Evolutionary conservation across 2,113 vertebrate species (phyloP).

Genomic region (Hippocampus mohnikei): DNA sequence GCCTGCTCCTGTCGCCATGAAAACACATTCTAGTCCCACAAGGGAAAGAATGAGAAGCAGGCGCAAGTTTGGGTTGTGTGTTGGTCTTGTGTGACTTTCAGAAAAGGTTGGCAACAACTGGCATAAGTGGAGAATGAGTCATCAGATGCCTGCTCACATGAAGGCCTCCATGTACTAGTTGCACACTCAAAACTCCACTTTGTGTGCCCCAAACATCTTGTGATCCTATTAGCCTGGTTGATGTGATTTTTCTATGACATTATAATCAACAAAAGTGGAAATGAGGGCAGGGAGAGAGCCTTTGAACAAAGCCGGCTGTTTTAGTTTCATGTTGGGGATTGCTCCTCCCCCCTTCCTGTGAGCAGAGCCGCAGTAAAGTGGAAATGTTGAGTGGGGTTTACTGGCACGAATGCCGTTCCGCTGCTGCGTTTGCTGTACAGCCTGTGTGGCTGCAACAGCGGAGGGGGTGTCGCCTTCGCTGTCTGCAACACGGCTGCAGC

Average conservation of each 20-base stretch:
- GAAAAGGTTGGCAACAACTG: slow-evolving; percentile 30
- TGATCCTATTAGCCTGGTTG: slow-evolving; percentile 30
- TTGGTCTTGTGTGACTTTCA: slow-evolving; percentile 15
- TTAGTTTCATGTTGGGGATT: slow-evolving; percentile 13
- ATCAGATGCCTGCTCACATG: slow-evolving; percentile 45
- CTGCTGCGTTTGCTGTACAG: slow-evolving; percentile 55
- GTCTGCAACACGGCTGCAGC: slow-evolving; percentile 23
- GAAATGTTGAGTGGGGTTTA: slow-evolving; percentile 60
- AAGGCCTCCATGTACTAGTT: slow-evolving; percentile 13
- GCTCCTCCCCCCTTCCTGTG: slow-evolving; percentile 53
- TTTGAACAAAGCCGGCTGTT: slow-evolving; percentile 24
- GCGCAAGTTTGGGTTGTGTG: slow-evolving; percentile 20
- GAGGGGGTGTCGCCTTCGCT: slow-evolving; percentile 39
- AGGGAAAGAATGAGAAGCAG: slow-evolving; percentile 26
- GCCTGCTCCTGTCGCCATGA: neutral
- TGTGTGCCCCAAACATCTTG: slow-evolving; percentile 41
- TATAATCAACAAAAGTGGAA: slow-evolving; percentile 19
- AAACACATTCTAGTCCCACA: slow-evolving; percentile 5
- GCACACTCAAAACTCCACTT: slow-evolving; percentile 44
- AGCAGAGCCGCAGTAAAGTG: slow-evolving; percentile 48
- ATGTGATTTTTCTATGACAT: slow-evolving; percentile 29
- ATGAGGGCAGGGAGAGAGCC: neutral
- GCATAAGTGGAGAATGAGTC: slow-evolving; percentile 60
- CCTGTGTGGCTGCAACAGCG: slow-evolving; percentile 22
- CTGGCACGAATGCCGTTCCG: slow-evolving; percentile 41